Conservation (phyloP, 2,888 invertebrate genomes). For the Nephrocerus scutellatus region DNA sequence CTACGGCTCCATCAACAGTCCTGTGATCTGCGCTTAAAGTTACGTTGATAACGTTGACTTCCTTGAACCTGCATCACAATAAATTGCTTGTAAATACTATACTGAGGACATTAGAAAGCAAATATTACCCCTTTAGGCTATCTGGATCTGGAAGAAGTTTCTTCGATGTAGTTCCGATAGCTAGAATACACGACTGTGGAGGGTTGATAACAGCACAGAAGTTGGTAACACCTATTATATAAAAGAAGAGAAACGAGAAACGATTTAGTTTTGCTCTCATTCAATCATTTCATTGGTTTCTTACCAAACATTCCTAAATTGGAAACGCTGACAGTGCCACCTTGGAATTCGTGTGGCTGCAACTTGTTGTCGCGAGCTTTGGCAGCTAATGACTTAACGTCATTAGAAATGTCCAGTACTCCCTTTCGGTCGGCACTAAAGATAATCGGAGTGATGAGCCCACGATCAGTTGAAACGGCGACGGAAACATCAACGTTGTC, state of each 20-base stretch:
- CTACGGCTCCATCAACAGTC: constrained; percentile 96
- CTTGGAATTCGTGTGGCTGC: constrained; percentile 91
- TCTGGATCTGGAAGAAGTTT: constrained; percentile 66
- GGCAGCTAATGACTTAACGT: constrained; percentile 70
- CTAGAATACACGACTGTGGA: constrained; percentile 90
- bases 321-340: constrained; percentile 90
- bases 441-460: constrained; percentile 94
- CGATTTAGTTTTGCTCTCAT: background rate
- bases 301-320: constrained; percentile 90
- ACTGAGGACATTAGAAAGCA: background rate
- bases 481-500: constrained; percentile 91
- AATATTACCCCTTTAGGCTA: constrained; percentile 63
- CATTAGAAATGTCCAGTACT: constrained; percentile 70
- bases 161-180: constrained; percentile 75
- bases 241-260: background rate
- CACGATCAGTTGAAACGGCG: constrained; percentile 91
- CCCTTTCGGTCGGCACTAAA: constrained; percentile 88
- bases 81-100: constrained; percentile 1
- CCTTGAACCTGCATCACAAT: constrained; percentile 55
- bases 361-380: constrained; percentile 86
- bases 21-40: constrained; percentile 96
- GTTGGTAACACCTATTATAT: constrained; percentile 71
- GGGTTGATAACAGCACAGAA: constrained; percentile 95
- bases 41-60: constrained; percentile 73
- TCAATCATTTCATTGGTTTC: constrained; percentile 22